Conservation (phyloP, 2,113 vertebrate genomes). For the Carettochelys insculpta region DNA sequence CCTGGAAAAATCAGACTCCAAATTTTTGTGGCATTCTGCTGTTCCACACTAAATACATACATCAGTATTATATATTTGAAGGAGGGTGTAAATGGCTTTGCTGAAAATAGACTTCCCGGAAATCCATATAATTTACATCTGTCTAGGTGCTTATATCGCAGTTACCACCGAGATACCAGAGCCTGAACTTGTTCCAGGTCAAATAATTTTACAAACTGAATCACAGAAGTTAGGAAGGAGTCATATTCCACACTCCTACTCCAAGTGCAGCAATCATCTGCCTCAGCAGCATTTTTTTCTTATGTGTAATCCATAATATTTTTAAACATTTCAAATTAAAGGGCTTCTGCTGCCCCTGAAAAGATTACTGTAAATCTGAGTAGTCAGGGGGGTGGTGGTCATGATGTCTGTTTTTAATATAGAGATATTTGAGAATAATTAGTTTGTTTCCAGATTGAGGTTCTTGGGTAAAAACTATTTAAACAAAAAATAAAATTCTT, state of each 20-base stretch:
- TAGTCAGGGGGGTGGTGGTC: too few relatives aligned
- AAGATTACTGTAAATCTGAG: neutral
- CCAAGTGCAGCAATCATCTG: neutral
- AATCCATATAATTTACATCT: constrained; percentile 20
- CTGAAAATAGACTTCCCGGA: constrained; percentile 20
- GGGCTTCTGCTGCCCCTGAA: neutral
- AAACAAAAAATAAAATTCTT: constrained; percentile 32
- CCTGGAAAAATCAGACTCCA: constrained; percentile 55
- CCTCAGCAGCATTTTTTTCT: neutral
- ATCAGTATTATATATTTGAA: constrained; percentile 26
- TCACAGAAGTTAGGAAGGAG: neutral
- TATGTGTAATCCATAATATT: neutral
- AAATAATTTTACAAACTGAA: neutral
- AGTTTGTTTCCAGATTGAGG: neutral
- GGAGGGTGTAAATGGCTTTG: constrained; percentile 14
- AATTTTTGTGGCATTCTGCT: constrained; percentile 68
- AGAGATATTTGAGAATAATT: neutral
- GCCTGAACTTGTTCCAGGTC: neutral
- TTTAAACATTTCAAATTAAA: neutral
- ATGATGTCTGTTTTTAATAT: constrained; percentile 20
- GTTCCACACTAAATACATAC: constrained; percentile 45
- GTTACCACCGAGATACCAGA: neutral
- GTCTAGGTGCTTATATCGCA: rapidly evolving
- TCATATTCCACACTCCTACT: rapidly evolving
- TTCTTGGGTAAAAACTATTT: constrained; percentile 22